Conservation (phyloP, 2,113 vertebrate species). For the Xenus cinereus region DNA sequence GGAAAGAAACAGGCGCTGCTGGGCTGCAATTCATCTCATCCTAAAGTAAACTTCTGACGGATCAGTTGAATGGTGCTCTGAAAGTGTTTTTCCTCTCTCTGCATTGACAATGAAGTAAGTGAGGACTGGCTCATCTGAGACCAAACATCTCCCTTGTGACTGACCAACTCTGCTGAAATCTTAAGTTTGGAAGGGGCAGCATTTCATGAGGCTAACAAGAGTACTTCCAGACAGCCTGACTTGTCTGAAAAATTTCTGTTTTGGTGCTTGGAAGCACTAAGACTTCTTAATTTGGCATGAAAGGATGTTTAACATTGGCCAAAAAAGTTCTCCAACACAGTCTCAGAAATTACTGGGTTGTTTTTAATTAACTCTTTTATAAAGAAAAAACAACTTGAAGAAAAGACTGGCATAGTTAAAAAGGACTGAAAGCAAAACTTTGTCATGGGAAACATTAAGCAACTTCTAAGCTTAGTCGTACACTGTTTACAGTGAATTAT, state of each 20-base stretch:
- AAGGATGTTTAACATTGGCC: background rate
- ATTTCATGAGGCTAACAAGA: background rate
- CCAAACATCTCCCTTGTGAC: background rate
- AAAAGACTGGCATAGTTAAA: background rate
- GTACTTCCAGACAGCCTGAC: background rate
- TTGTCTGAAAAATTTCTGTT: background rate
- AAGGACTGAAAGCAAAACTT: background rate
- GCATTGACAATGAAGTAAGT: background rate
- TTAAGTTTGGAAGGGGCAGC: rapidly evolving
- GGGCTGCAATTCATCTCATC: background rate
- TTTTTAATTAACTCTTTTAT: background rate
- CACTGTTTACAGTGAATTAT: background rate
- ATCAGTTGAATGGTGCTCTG: background rate
- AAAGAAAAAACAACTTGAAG: background rate
- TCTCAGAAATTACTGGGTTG: background rate
- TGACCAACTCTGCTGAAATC: background rate
- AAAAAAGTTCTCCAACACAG: background rate
- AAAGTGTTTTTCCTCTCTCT: background rate
- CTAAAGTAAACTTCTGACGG: background rate
- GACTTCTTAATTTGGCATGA: background rate
- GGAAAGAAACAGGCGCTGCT: background rate
- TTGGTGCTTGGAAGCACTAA: background rate
- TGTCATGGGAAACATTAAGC: background rate
- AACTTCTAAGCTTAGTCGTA: background rate
- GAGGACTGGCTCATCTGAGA: background rate